Conservation (phyloP, 92 coral and sea anemone species). For the Palythoa heliodiscus region DNA sequence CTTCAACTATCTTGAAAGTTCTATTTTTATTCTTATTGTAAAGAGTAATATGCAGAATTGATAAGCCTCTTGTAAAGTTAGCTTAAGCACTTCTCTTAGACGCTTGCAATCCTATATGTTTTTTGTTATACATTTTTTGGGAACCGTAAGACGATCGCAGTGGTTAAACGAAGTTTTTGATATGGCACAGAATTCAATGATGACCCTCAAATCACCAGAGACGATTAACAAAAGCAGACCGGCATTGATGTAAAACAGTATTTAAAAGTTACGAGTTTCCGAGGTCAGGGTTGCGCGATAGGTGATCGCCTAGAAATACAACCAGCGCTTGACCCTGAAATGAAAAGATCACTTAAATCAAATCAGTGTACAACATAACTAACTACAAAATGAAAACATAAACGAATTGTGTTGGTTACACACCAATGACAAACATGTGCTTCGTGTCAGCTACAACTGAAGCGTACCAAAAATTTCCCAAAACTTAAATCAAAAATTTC, state of each 20-base stretch:
- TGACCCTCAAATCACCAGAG: not conserved
- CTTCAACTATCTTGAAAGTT: not conserved
- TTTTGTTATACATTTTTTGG: not conserved
- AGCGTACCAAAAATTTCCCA: not conserved
- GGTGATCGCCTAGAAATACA: conserved; percentile 54
- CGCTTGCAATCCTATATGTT: not conserved
- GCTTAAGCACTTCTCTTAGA: not conserved
- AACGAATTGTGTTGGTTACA: not conserved
- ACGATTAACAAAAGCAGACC: not conserved
- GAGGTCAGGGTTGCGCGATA: conserved; percentile 54
- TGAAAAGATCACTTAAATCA: conserved; percentile 60
- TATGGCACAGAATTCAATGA: not conserved
- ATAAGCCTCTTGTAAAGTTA: not conserved
- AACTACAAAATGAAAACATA: conserved; percentile 37
- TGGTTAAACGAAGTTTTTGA: not conserved
- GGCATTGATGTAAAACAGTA: not conserved
- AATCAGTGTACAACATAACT: conserved; percentile 49
- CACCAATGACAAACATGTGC: not conserved
- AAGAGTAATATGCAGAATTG: not conserved
- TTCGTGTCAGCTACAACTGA: conserved; percentile 14
- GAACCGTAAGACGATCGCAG: conserved; percentile 1
- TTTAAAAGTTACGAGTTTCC: conserved; percentile 23
- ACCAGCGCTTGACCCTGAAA: conserved; percentile 62
- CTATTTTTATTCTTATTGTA: conserved; percentile 8
- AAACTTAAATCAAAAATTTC: not conserved